These are phyloP conservation scores for Notolepis coatsorum DNA, from an alignment of 2,797 vertebrate species.

Conservation along the genomic window DNA sequence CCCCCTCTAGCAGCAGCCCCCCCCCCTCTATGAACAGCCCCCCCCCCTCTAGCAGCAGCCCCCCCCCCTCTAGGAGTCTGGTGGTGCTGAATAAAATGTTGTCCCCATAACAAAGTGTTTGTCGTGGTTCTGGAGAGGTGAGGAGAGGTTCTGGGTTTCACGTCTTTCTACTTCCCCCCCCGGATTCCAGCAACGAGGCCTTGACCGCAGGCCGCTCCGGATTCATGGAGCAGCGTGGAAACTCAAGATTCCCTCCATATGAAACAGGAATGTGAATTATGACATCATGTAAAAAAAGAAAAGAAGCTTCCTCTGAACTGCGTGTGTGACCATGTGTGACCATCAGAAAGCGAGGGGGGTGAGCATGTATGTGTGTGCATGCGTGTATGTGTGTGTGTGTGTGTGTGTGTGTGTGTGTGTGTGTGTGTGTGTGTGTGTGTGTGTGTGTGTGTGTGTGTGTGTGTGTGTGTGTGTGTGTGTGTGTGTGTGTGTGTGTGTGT, in stretches of 20 bases:
- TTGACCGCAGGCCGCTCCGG: conserved; percentile 42
- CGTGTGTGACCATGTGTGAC: background rate
- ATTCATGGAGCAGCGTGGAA: conserved; percentile 41
- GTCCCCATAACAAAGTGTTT: conserved; percentile 1
- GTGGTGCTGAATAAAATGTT: background rate
- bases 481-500: background rate
- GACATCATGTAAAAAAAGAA: conserved; percentile 30
- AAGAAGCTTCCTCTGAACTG: conserved; percentile 21
- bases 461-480: background rate
- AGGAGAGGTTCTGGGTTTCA: conserved; percentile 9
- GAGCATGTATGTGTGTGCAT: background rate
- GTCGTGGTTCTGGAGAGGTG: conserved; percentile 11
- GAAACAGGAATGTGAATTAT: conserved; percentile 43
- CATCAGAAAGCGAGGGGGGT: too few relatives aligned
- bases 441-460: background rate
- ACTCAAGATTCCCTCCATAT: conserved; percentile 36
- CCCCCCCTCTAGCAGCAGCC: background rate
- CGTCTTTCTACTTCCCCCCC: conserved; percentile 46
- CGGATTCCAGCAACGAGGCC: conserved; percentile 44
- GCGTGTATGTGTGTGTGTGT: background rate
- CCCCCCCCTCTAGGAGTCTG: background rate
- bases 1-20: background rate
- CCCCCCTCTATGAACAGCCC: background rate
- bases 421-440: background rate
- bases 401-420: background rate